Evolutionary conservation across 2,888 invertebrate genomes (phyloP), one percentile per base, ranked within the genome.

Genomic region (Eristalis pertinax): DNA sequence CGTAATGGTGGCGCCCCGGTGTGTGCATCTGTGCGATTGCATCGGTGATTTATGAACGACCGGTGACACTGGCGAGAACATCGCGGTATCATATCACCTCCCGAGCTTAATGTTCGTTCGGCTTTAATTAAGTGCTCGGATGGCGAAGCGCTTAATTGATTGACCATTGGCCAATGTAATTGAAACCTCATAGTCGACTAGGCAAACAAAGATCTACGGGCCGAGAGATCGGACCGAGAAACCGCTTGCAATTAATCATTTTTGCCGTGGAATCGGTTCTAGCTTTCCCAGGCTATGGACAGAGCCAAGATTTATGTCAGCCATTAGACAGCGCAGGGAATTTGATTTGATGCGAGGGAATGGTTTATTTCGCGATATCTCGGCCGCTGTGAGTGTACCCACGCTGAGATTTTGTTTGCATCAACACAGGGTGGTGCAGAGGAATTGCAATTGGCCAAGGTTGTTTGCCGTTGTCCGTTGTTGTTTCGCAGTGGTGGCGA

Each of bases 31-130:
- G 70, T 78, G 74, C 82, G 82, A 85, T 82, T 77, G 74, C 70
- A 67, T 65, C 72, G 79, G 78, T 87, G 86, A 87, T 87, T 87
- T 87, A 87, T 84, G 84, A 84, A 87, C 79, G 87, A 69, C 68
- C 78, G 68, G 68, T 72, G 79, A 80, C 80, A 79, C 79, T 60
- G 41, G 73, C 63, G 87, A 78, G 56, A 74, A 29, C 78, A 85
- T 78, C 86, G 69, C 64, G 78, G 73, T 83, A 70, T 78, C 60
- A 43, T 60, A 50, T 72, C 68, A 68, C 72, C 38, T 60, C 70
- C 64, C 56, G 65, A 38, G 50, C 63, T 75, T 68, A 62, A 81
- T 78, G 56, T 56, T 67, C 38, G 32, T 63, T 73, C 79, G 43
- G 43, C 19, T 43, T 84, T 81, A 84, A 87, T 87, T 79, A 79